Percentiles rank a stretch among this genome's conserved stretches.
phyloP scores from a whole-genome alignment of 1,140 invertebrate species.

The Lepidurus arcticus region DNA sequence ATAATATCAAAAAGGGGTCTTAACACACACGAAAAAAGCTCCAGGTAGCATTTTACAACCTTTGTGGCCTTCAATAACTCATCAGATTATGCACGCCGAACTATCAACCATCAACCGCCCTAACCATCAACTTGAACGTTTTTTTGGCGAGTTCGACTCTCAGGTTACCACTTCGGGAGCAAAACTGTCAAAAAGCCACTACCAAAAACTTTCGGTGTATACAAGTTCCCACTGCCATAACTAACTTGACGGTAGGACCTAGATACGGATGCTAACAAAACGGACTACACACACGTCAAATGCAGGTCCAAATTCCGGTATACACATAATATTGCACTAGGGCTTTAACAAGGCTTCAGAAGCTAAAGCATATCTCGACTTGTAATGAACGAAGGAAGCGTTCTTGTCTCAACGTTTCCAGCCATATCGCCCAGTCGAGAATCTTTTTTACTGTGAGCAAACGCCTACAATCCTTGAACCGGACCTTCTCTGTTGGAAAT shows the following conservation, averaged over 20 bases:
- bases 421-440: background rate
- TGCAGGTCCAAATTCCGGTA: too few relatives aligned
- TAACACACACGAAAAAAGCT: constrained; percentile 6
- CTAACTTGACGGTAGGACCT: too few relatives aligned
- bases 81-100: constrained; percentile 19
- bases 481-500: background rate
- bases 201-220: background rate
- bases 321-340: too few relatives aligned
- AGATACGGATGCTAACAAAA: too few relatives aligned
- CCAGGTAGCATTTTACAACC: constrained; percentile 19
- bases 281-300: too few relatives aligned
- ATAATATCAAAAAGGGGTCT: constrained; percentile 19
- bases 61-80: constrained; percentile 21
- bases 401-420: background rate
- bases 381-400: background rate
- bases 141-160: background rate
- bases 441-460: background rate
- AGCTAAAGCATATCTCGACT: too few relatives aligned
- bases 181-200: background rate
- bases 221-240: too few relatives aligned
- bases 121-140: background rate
- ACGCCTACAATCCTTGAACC: background rate
- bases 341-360: too few relatives aligned
- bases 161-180: background rate
- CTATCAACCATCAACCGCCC: constrained; percentile 20